These are phyloP conservation scores for Odontamblyopus rebecca DNA, from an alignment of 2,797 vertebrate genomes.

Conservation along the genomic window DNA sequence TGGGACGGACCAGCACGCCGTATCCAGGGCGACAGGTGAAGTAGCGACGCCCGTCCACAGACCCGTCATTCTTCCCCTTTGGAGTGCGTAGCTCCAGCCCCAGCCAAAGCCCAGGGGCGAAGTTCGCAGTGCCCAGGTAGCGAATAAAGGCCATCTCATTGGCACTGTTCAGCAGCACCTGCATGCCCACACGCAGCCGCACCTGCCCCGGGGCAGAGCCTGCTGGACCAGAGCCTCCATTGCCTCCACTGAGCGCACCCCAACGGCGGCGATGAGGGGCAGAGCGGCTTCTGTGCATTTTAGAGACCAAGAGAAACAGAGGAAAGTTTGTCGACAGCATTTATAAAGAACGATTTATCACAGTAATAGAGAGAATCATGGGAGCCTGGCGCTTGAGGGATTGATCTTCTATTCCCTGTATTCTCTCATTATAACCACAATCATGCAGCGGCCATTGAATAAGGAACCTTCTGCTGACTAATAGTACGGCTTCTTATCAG, in stretches of 20 bases:
- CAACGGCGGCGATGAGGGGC: slow-evolving; percentile 82
- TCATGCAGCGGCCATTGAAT: slow-evolving; percentile 49
- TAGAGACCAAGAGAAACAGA: slow-evolving; percentile 3
- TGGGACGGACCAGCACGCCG: slow-evolving; percentile 90
- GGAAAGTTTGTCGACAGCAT: slow-evolving; percentile 30
- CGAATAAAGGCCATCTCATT: slow-evolving; percentile 92
- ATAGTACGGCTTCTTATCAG: slow-evolving; percentile 53
- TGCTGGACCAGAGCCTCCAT: slow-evolving; percentile 18
- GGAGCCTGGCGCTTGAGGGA: slow-evolving; percentile 36
- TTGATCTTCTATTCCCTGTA: slow-evolving; percentile 42
- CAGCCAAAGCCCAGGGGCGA: slow-evolving; percentile 90
- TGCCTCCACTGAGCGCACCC: slow-evolving; percentile 72
- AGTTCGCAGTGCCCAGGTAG: slow-evolving; percentile 89
- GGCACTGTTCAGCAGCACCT: slow-evolving; percentile 92
- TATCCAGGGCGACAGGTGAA: slow-evolving; percentile 87
- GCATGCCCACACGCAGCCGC: slow-evolving; percentile 87
- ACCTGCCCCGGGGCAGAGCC: slow-evolving; percentile 54
- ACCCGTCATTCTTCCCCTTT: slow-evolving; percentile 91
- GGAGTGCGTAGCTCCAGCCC: slow-evolving; percentile 90
- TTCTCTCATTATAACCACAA: slow-evolving; percentile 56
- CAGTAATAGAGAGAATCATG: slow-evolving; percentile 39
- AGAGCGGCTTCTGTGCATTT: slow-evolving; percentile 76
- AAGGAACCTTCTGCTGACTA: slow-evolving; percentile 57
- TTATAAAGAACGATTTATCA: slow-evolving; percentile 24
- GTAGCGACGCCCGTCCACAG: slow-evolving; percentile 86